Evolutionary conservation across 2,888 invertebrate species (phyloP).

Genomic region (Rhodophaea formosa): DNA sequence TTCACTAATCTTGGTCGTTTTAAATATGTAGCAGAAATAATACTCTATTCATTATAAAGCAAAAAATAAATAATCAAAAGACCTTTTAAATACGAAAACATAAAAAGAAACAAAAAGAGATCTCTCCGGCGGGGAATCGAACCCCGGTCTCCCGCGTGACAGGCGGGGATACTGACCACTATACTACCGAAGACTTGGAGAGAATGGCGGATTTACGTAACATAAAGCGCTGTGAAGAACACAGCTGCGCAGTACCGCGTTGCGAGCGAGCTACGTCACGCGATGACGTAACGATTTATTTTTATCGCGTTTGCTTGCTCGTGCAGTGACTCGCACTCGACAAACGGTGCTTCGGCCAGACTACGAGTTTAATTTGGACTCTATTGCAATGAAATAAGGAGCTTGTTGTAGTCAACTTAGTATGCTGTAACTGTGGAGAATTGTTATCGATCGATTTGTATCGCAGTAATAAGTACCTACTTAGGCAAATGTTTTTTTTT

Average conservation of each 20-base stretch:
- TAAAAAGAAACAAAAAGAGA: constrained; percentile 24
- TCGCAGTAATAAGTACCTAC: no score
- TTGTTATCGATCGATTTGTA: no score
- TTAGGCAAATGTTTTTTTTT: no score
- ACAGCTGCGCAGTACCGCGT: background rate
- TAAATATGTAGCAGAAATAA: no score
- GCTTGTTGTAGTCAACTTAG: no score
- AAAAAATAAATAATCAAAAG: background rate
- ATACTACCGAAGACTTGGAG: constrained; percentile 75
- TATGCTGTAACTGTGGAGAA: no score
- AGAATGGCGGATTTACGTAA: background rate
- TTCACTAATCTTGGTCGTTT: no score
- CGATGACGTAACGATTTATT: constrained; percentile 7
- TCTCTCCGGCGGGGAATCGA: constrained; percentile 80
- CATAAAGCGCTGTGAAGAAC: background rate
- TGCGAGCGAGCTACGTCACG: background rate
- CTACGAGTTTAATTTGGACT: background rate
- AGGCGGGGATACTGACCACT: constrained; percentile 82
- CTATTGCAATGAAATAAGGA: background rate
- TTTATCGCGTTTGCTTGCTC: background rate
- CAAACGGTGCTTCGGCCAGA: background rate
- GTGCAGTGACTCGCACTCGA: background rate
- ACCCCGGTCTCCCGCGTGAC: constrained; percentile 83
- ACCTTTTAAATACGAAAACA: background rate
- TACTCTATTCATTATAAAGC: no score